Evolutionary conservation across 1,140 invertebrate genomes (phyloP).

Genomic region (Drosophila lacertosa): DNA sequence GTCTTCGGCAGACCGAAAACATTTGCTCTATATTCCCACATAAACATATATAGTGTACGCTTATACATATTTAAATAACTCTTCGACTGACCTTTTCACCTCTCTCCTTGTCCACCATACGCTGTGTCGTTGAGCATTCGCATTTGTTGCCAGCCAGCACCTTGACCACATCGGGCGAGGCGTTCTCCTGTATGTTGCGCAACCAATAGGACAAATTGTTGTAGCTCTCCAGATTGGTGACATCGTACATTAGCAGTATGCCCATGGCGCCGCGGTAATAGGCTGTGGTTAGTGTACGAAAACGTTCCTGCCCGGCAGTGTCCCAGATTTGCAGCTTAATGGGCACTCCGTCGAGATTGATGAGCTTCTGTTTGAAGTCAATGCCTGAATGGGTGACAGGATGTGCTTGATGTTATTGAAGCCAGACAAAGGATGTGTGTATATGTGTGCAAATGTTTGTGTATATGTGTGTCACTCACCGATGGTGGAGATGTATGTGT

Average conservation of each 20-base stretch:
- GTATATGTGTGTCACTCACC: constrained; percentile 86
- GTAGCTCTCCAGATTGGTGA: constrained; percentile 93
- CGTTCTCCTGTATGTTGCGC: constrained; percentile 94
- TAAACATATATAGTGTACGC: too few species aligned
- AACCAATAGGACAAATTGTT: constrained; percentile 95
- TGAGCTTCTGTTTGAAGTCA: constrained; percentile 96
- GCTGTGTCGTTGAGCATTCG: constrained; percentile 88
- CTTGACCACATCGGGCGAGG: constrained; percentile 93
- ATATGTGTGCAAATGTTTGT: neutral
- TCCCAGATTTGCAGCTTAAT: constrained; percentile 96
- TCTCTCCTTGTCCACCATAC: constrained; percentile 90
- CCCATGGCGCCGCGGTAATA: constrained; percentile 95
- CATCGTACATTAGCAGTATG: constrained; percentile 94
- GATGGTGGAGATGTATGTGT: constrained; percentile 96
- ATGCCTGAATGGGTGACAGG: constrained; percentile 87
- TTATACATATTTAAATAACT: neutral
- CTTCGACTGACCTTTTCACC: constrained; percentile 88
- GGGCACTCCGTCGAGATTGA: constrained; percentile 92
- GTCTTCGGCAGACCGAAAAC: too few species aligned
- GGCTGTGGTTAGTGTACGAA: constrained; percentile 91
- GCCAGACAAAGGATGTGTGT: constrained; percentile 18
- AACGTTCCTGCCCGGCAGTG: constrained; percentile 86
- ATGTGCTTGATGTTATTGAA: constrained; percentile 13
- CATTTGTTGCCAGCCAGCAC: constrained; percentile 94
- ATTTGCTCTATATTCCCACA: too few species aligned